Base-by-base conservation (phyloP, 2,888 invertebrate species). In the Acanthacorydalis orientalis region DNA sequence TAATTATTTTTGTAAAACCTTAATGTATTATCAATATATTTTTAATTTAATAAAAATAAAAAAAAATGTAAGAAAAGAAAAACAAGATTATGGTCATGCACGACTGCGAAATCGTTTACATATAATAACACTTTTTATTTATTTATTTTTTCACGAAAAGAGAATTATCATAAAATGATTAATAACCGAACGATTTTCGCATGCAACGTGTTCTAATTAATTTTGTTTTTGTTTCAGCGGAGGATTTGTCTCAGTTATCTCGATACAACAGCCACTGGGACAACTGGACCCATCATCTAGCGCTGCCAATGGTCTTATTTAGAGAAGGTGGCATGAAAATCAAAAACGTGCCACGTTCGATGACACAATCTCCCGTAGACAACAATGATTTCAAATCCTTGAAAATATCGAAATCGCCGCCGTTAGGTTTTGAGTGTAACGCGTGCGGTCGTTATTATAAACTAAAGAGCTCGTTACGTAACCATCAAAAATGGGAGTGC, bases 401-500 rank as follows among this genome's bases (percentile, higher is more conserved):
- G 23, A 23, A 23, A 23, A 23, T 23, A 23, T 23, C 23, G 52
- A 57, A 57, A 48, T 54, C 58, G 49, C 59, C 64, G 56, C 72
- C 73, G 54, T 72, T 74, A 53, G 72, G 75, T 60, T 84, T 83
- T 73, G 75, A 78, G 50, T 86, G 86, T 66, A 78, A 82, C 48
- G 83, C 83, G 59, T 89, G 89, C 67, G 86, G 85, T 51, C 75
- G 88, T 54, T 78, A 83, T 53, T 89, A 89, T 69, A 88, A 88
- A 65, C 74, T 88, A 55, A 88, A 88, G 68, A 86, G 86, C 56
- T 87, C 87, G 50, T 68, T 85, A 58, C 74, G 84, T 51, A 84
- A 85, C 64, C 85, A 85, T 62, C 83, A 83, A 70, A 84, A 84
- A 65, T 85, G 84, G 84, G 85, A 85, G 67, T 85, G 84, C 65